Percentiles rank a stretch among this genome's conserved stretches.
phyloP scores from a whole-genome alignment of 1,140 invertebrate species.

The Propsilocerus akamusi region DNA sequence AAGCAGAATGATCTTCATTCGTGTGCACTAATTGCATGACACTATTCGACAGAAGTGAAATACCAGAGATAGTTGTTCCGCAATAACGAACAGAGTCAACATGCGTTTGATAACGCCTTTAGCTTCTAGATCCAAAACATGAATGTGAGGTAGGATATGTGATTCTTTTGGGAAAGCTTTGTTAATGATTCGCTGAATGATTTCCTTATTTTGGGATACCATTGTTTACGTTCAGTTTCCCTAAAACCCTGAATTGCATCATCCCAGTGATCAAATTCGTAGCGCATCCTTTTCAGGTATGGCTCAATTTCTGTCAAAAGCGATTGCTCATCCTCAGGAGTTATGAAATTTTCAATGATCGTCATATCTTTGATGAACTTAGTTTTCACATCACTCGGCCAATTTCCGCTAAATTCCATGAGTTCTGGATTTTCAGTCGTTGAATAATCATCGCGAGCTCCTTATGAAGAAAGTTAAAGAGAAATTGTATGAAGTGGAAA shows the following conservation, averaged over 20 bases:
- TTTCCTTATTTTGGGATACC: slow-evolving; percentile 54
- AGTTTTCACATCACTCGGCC: slow-evolving; percentile 24
- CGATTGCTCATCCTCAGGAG: slow-evolving; percentile 48
- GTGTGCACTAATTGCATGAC: slow-evolving; percentile 73
- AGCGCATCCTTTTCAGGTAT: slow-evolving; percentile 67
- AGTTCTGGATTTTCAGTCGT: too few relatives aligned
- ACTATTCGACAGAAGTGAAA: slow-evolving; percentile 71
- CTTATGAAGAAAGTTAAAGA: too few relatives aligned
- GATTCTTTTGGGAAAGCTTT: slow-evolving; percentile 47
- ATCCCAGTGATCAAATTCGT: slow-evolving; percentile 94
- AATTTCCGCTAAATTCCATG: slow-evolving; percentile 24
- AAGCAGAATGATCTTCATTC: slow-evolving; percentile 40
- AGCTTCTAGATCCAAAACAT: slow-evolving; percentile 78
- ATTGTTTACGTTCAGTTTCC: slow-evolving; percentile 80
- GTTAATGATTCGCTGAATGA: slow-evolving; percentile 50
- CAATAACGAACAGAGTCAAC: slow-evolving; percentile 93
- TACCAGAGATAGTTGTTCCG: slow-evolving; percentile 82
- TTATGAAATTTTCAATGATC: slow-evolving; percentile 60
- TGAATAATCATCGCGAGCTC: too few relatives aligned
- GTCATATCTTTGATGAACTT: slow-evolving; percentile 32
- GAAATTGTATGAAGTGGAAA: too few relatives aligned
- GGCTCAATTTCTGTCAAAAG: slow-evolving; percentile 73
- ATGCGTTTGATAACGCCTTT: slow-evolving; percentile 88
- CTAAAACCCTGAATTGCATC: slow-evolving; percentile 91
- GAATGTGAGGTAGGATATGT: slow-evolving; percentile 50